Evolutionary conservation across 2,113 vertebrate genomes (phyloP), one percentile per base, ranked within the genome.

Genomic region (Urocitellus parryii): DNA sequence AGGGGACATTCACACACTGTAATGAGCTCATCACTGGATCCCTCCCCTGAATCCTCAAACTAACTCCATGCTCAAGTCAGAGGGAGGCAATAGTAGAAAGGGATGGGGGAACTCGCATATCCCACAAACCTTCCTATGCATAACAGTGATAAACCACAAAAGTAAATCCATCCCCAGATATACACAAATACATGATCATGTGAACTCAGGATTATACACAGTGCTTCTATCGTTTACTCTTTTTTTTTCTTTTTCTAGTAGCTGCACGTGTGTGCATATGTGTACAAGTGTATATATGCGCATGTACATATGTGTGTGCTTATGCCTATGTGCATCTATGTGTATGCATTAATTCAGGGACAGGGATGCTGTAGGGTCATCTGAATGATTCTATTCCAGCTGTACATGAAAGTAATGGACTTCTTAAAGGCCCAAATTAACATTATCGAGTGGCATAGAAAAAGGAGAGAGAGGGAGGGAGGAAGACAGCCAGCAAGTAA

Each of bases 371-470:
- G 42, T 58, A 95, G 72, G 80, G 83, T 14, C 58, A 53, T 29
- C 87, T 95, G 78, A 95, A 90, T 78, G 56, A 97, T 97, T 96
- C 90, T 97, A 90, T 98, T 96, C 97, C 93, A 97, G 96, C 82
- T 89, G 79, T 58, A 93, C 63, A 70, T 98, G 96, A 97, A 98
- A 98, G 93, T 83, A 97, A 98, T 67, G 84, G 95, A 96, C 96
- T 98, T 97, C 97, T 97, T 95, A 97, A 96, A 98, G 95, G 87
- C 68, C n/a, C 89, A 97, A 97, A 95, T 98, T 98, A 98, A 92
- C 96, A 98, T 97, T 96, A 97, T 85, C 96, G 97, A 98, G 68
- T 79, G 65, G 32, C 88, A 96, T 6, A 78, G 79, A 61, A 82
- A 86, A 72, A 65, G 4, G 27, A 51, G 27, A 42, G 17, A 25